Conservation (phyloP, 2,888 invertebrate genomes). For the Smittia sp. region DNA sequence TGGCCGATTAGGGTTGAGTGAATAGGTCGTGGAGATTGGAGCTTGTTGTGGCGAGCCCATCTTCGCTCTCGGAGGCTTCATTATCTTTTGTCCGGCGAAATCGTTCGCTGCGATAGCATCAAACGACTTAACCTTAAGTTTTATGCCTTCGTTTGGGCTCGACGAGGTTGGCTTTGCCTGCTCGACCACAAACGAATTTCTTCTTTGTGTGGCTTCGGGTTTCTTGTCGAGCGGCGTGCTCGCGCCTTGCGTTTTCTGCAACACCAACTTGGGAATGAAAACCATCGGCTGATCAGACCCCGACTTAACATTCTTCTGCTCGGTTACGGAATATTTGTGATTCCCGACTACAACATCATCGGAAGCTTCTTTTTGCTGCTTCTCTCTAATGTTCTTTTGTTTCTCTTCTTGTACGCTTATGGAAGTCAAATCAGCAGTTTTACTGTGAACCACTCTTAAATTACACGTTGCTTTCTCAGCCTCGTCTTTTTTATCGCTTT, state of each 20-base stretch:
- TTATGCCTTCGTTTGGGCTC: slow-evolving; percentile 38
- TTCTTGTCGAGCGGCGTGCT: neutral
- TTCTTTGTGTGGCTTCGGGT: neutral
- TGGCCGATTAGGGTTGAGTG: slow-evolving; percentile 46
- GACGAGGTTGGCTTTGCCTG: slow-evolving; percentile 10
- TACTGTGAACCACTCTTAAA: slow-evolving; percentile 13
- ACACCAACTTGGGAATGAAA: slow-evolving; percentile 36
- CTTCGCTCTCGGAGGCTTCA: slow-evolving; percentile 37
- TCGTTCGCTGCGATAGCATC: neutral
- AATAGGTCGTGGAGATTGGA: slow-evolving; percentile 45
- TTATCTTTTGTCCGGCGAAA: slow-evolving; percentile 8
- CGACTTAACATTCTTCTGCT: slow-evolving; percentile 32
- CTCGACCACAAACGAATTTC: slow-evolving; percentile 18
- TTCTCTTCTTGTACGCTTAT: slow-evolving; percentile 29
- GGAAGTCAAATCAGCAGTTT: slow-evolving; percentile 20
- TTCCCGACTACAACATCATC: slow-evolving; percentile 7
- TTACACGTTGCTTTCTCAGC: slow-evolving; percentile 31
- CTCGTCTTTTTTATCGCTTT: slow-evolving; percentile 47
- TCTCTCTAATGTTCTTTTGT: slow-evolving; percentile 30
- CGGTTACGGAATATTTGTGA: slow-evolving; percentile 36
- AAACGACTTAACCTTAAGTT: slow-evolving; percentile 39
- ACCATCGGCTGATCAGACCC: slow-evolving; percentile 39
- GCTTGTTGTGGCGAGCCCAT: slow-evolving; percentile 35
- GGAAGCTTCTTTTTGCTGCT: neutral
- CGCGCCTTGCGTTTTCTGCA: slow-evolving; percentile 21